Percentiles rank a stretch among this genome's conserved stretches.
These are phyloP conservation scores for Drosophila suzukii DNA, from an alignment of 1,140 invertebrate genomes.

Conservation along the genomic window DNA sequence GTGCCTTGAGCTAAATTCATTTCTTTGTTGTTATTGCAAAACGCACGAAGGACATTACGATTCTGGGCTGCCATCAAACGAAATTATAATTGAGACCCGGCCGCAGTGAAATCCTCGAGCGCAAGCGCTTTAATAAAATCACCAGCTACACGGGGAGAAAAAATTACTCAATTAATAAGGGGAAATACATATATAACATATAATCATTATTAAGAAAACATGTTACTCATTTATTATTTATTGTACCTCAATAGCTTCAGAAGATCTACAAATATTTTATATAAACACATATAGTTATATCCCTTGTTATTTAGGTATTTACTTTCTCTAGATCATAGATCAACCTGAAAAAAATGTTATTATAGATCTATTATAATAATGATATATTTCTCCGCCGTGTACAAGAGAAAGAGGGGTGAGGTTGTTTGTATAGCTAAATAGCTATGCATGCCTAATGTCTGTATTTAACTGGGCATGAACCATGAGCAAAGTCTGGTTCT, in stretches of 20 bases:
- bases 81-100: conserved; percentile 74
- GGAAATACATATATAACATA: no score
- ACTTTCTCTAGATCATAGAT: not conserved
- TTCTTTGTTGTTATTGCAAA: conserved; percentile 79
- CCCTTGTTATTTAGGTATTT: no score
- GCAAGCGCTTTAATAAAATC: conserved; percentile 68
- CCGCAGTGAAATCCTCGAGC: conserved; percentile 63
- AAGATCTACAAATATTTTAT: no score
- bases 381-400: not conserved
- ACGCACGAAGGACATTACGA: conserved; percentile 56
- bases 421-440: conserved; percentile 60
- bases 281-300: no score
- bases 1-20: conserved; percentile 74
- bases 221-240: no score
- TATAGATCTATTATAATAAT: not conserved
- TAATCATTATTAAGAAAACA: no score
- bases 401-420: conserved; percentile 6
- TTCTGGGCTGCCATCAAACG: conserved; percentile 44
- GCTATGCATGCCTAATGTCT: conserved; percentile 78
- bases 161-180: not conserved
- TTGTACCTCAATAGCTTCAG: not conserved
- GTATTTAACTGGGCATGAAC: conserved; percentile 76
- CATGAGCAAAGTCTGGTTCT: conserved; percentile 39
- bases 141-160: conserved; percentile 15
- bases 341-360: not conserved